Conservation (phyloP, 2,113 vertebrate genomes). For the Motacilla alba region DNA sequence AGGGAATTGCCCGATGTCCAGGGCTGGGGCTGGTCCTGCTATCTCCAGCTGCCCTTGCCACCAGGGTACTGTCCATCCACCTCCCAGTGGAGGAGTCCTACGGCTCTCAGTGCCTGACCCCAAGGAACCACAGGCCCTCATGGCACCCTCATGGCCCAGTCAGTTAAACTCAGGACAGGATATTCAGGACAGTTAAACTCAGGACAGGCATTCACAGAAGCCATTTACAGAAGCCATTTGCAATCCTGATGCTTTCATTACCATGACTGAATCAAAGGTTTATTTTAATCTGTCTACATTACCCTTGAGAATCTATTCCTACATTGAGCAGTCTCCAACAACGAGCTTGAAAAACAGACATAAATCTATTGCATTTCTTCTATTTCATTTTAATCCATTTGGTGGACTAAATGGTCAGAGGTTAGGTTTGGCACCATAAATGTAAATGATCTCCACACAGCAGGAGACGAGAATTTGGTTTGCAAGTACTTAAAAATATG, state of each 20-base stretch:
- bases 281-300: not conserved
- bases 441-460: not conserved
- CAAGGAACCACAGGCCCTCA: not conserved
- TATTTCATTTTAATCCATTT: not conserved
- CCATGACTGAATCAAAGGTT: not conserved
- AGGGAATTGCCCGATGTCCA: rapidly evolving
- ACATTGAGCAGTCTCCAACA: not conserved
- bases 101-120: not conserved
- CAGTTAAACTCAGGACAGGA: not conserved
- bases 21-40: not conserved
- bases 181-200: not conserved
- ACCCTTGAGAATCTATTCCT: not conserved
- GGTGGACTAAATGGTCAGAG: not conserved
- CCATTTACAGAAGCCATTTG: not conserved
- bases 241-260: not conserved
- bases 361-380: not conserved
- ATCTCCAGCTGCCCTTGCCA: not conserved
- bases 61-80: not conserved
- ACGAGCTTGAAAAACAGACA: not conserved
- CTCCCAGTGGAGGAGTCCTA: rapidly evolving
- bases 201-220: not conserved
- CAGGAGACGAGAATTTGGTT: rapidly evolving
- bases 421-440: not conserved
- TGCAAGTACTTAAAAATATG: not conserved
- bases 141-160: not conserved